phyloP scores from a whole-genome alignment of 35 echinoderm and acorn worm genomes.

The Lytechinus variegatus region DNA sequence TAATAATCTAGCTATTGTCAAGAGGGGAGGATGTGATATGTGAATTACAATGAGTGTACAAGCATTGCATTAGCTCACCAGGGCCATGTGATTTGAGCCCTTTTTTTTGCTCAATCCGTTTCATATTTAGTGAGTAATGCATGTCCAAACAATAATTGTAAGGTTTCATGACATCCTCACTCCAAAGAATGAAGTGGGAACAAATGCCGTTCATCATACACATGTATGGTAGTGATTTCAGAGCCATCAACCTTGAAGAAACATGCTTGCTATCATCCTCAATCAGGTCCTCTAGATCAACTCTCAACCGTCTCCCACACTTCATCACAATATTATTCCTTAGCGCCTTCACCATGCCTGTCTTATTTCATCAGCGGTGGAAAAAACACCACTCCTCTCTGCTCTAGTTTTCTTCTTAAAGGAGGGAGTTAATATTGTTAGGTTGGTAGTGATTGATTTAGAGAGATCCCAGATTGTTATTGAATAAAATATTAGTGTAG shows the following conservation, averaged over 20 bases:
- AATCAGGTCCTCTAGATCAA: neutral
- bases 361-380: neutral
- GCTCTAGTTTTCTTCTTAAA: slow-evolving; percentile 8
- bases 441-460: neutral
- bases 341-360: neutral
- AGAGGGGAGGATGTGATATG: too few relatives aligned
- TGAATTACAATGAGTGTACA: too few relatives aligned
- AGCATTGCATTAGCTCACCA: too few relatives aligned
- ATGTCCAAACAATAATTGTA: too few relatives aligned
- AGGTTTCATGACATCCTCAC: too few relatives aligned
- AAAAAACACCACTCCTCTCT: neutral
- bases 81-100: too few relatives aligned
- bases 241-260: neutral
- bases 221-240: neutral
- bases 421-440: neutral
- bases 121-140: too few relatives aligned
- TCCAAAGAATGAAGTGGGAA: too few relatives aligned
- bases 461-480: neutral
- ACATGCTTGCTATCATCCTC: neutral
- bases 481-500: neutral
- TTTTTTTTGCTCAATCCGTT: too few relatives aligned
- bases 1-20: too few relatives aligned
- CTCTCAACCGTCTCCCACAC: neutral
- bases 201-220: too few relatives aligned
- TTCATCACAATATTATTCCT: neutral